Evolutionary conservation across 1,140 invertebrate species (phyloP).

Genomic region (Drosophila jambulina): DNA sequence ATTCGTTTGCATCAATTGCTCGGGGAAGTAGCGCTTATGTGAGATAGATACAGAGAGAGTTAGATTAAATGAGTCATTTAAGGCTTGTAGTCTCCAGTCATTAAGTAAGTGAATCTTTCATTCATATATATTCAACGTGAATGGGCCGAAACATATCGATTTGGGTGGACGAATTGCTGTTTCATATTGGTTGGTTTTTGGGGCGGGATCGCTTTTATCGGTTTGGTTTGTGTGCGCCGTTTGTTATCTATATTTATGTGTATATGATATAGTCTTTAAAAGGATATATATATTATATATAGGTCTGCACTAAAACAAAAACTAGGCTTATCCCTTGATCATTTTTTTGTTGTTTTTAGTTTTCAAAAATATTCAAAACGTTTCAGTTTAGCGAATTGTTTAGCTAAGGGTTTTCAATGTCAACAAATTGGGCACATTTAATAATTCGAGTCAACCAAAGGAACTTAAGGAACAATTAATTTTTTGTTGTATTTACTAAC

Average conservation of each 20-base stretch:
- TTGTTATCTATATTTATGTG: slow-evolving; percentile 43
- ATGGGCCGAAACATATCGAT: slow-evolving; percentile 71
- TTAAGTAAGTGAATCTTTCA: slow-evolving; percentile 61
- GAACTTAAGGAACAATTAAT: slow-evolving; percentile 68
- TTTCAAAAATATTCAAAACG: slow-evolving; percentile 81
- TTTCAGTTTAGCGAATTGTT: slow-evolving; percentile 68
- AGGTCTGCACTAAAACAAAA: slow-evolving; percentile 67
- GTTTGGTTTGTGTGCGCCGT: slow-evolving; percentile 55
- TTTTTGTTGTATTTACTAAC: slow-evolving; percentile 80
- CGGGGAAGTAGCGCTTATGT: slow-evolving; percentile 50
- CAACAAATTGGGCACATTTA: slow-evolving; percentile 78
- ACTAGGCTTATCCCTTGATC: slow-evolving; percentile 29
- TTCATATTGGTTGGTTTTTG: slow-evolving; percentile 34
- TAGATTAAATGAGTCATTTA: slow-evolving; percentile 52
- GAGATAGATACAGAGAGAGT: slow-evolving; percentile 55
- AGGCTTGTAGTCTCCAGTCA: slow-evolving; percentile 80
- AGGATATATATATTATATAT: slow-evolving; percentile 16
- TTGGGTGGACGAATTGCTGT: slow-evolving; percentile 52
- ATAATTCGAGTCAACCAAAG: slow-evolving; percentile 39
- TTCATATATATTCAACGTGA: slow-evolving; percentile 56
- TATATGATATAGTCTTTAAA: slow-evolving; percentile 35
- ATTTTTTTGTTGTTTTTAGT: neutral
- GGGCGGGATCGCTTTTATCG: slow-evolving; percentile 24
- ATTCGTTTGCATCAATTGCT: slow-evolving; percentile 54
- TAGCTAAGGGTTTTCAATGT: slow-evolving; percentile 78